Conservation (phyloP, 1,140 invertebrate species). For the Platorchestia sp. region DNA sequence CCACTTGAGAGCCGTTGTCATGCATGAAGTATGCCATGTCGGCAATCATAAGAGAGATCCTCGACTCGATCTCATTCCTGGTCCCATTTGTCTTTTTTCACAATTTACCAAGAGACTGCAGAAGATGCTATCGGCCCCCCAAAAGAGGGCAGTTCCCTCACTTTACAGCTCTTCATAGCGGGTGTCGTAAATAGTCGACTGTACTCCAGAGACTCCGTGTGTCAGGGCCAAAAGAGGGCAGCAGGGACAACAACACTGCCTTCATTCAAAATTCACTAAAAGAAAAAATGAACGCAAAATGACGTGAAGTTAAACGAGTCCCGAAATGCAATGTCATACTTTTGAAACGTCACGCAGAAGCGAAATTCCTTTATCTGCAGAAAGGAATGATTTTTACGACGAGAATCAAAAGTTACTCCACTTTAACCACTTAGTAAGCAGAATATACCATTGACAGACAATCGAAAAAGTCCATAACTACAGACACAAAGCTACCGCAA, state of each 20-base stretch:
- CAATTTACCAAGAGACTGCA: conserved; percentile 37
- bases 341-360: background rate
- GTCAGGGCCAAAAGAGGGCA: background rate
- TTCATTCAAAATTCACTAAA: background rate
- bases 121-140: conserved; percentile 31
- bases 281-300: background rate
- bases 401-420: background rate
- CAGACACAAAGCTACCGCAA: too few relatives aligned
- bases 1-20: conserved; percentile 28
- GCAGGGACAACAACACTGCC: background rate
- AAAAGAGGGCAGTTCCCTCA: conserved; percentile 46
- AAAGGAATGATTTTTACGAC: background rate
- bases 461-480: too few relatives aligned
- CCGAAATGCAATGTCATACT: too few relatives aligned
- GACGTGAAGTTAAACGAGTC: background rate
- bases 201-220: background rate
- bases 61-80: conserved; percentile 26
- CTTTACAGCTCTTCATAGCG: conserved; percentile 21
- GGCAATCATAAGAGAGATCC: conserved; percentile 25
- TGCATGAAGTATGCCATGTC: conserved; percentile 29
- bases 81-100: conserved; percentile 39
- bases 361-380: background rate
- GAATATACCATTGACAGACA: background rate
- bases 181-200: conserved; percentile 38
- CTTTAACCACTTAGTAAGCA: background rate